Evolutionary conservation across 1,140 invertebrate genomes (phyloP).

Genomic region (Brachionus paranguensis): DNA sequence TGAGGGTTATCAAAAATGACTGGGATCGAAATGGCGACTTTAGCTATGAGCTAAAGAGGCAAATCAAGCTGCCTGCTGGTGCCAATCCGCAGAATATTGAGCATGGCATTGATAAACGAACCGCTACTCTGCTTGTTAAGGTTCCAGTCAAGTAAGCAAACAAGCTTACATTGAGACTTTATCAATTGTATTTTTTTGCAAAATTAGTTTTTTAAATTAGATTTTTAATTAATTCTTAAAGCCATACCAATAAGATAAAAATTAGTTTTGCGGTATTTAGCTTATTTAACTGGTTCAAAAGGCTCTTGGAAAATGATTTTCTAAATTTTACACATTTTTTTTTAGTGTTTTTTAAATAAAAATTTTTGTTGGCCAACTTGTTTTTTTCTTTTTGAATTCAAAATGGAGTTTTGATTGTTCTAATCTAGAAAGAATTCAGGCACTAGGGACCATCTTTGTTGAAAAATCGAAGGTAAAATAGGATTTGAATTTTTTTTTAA

Average conservation of each 20-base stretch:
- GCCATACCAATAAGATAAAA: background rate
- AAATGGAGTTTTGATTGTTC: too few species aligned
- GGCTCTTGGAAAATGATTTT: background rate
- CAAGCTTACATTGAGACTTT: background rate
- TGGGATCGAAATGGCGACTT: conserved; percentile 32
- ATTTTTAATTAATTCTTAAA: background rate
- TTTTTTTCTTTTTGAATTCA: background rate
- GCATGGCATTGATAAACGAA: conserved; percentile 20
- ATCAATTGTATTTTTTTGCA: background rate
- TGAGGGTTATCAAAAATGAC: conserved; percentile 23
- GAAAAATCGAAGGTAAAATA: too few species aligned
- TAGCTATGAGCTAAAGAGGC: conserved; percentile 17
- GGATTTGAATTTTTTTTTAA: too few species aligned
- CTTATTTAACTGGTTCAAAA: background rate
- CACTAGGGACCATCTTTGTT: too few species aligned
- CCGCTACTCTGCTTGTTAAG: conserved; percentile 1
- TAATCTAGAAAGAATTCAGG: too few species aligned
- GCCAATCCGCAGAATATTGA: conserved; percentile 33
- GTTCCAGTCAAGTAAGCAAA: background rate
- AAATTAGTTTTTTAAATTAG: background rate
- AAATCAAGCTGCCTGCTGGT: conserved; percentile 30
- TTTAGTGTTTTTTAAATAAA: background rate
- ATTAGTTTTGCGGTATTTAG: background rate
- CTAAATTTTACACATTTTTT: background rate
- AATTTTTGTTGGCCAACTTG: background rate